A percentile compares a stretch with the other conserved stretches of the same genome.
Conservation (phyloP, 2,113 vertebrate species). For the Lucifuga dentata region DNA sequence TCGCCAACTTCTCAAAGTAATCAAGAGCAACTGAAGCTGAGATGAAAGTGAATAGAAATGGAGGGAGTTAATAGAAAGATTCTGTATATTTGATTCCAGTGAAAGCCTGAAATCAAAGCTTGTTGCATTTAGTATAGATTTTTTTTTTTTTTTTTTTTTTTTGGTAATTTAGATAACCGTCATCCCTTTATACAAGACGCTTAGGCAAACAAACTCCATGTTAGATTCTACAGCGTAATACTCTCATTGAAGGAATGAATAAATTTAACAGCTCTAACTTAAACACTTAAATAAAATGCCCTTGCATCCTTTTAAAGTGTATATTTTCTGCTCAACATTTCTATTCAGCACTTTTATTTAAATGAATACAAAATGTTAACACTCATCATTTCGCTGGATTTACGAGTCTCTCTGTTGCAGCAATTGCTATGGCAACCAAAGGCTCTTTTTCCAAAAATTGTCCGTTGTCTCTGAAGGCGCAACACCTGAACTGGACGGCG, state of each 20-base stretch:
- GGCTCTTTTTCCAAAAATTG: conserved; percentile 55
- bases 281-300: conserved; percentile 9
- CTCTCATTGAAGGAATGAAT: conserved; percentile 2
- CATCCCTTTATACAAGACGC: too few relatives aligned
- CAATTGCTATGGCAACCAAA: conserved; percentile 56
- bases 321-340: background rate
- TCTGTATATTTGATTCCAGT: background rate
- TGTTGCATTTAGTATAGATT: background rate
- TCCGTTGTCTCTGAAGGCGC: conserved; percentile 57
- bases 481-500: conserved; percentile 70
- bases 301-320: conserved; percentile 8
- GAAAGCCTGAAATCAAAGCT: conserved; percentile 28
- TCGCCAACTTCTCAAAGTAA: conserved; percentile 7
- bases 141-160: too few relatives aligned
- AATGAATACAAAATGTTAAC: conserved; percentile 44
- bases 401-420: conserved; percentile 42
- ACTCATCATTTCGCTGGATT: conserved; percentile 42
- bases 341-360: conserved; percentile 6
- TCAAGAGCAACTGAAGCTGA: conserved; percentile 10
- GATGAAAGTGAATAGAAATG: conserved; percentile 6
- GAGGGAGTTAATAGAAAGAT: background rate
- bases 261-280: background rate
- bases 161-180: too few relatives aligned
- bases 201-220: too few relatives aligned
- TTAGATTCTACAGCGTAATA: too few relatives aligned